These are phyloP conservation scores for Eidolon dupreanum DNA, from an alignment of 2,797 vertebrate genomes.

Conservation along the genomic window DNA sequence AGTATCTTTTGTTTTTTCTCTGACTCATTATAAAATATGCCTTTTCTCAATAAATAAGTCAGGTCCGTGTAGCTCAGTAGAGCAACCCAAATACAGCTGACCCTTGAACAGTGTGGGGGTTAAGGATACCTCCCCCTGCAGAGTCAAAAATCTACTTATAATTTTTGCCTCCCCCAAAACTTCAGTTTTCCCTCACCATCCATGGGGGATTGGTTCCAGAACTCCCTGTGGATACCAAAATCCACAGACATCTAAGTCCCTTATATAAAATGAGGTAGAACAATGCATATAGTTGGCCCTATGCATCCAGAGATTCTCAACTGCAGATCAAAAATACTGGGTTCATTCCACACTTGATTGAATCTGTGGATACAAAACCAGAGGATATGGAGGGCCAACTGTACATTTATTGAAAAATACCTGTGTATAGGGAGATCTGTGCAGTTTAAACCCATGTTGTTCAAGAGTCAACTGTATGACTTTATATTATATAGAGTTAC, in stretches of 20 bases:
- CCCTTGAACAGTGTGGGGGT: background rate
- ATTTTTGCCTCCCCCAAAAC: background rate
- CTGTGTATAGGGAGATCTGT: background rate
- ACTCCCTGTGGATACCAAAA: background rate
- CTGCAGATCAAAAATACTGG: background rate
- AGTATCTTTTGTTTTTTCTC: slow-evolving; percentile 63
- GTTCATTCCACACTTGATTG: background rate
- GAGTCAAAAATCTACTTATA: background rate
- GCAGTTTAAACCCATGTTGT: background rate
- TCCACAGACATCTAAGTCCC: background rate
- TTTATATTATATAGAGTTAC: slow-evolving; percentile 51
- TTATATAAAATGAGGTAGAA: background rate
- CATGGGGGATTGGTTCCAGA: background rate
- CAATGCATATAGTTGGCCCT: background rate
- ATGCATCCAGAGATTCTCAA: background rate
- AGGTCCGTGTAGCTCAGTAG: slow-evolving; percentile 49
- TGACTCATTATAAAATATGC: slow-evolving; percentile 44
- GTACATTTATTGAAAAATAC: background rate
- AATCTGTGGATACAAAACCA: background rate
- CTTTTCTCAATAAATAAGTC: slow-evolving; percentile 48
- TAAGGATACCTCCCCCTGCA: background rate
- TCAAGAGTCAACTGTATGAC: background rate
- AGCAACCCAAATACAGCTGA: slow-evolving; percentile 21
- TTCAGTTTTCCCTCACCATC: background rate
- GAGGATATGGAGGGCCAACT: background rate